Conservation (phyloP, 2,113 vertebrate species). For the Callipepla californica region DNA sequence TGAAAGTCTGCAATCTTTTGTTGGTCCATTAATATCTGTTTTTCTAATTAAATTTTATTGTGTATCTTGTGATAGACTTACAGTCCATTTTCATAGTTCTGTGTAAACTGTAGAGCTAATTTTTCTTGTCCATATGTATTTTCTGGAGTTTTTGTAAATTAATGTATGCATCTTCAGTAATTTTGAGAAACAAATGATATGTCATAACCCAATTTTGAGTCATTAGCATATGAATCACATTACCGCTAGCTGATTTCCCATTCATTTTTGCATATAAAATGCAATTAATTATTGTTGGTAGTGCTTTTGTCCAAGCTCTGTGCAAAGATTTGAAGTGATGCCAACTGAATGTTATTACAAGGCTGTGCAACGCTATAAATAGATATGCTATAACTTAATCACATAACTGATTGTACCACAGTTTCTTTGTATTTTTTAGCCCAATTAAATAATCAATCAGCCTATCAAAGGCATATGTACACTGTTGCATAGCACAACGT, state of each 20-base stretch:
- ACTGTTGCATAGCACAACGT: background rate
- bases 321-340: slow-evolving; percentile 10
- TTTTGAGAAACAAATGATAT: slow-evolving; percentile 32
- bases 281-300: slow-evolving; percentile 43
- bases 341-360: slow-evolving; percentile 17
- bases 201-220: slow-evolving; percentile 44
- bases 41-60: background rate
- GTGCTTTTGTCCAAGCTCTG: slow-evolving; percentile 6
- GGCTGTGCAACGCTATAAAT: slow-evolving; percentile 25
- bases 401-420: background rate
- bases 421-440: slow-evolving; percentile 4
- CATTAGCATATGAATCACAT: slow-evolving; percentile 24
- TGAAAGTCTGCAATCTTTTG: background rate
- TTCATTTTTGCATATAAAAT: slow-evolving; percentile 56
- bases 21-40: background rate
- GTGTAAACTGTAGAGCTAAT: background rate
- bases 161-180: slow-evolving; percentile 5
- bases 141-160: slow-evolving; percentile 13
- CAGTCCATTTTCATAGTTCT: background rate
- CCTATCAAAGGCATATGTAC: background rate
- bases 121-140: background rate
- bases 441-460: slow-evolving; percentile 5
- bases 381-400: slow-evolving; percentile 9
- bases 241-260: background rate
- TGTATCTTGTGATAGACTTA: background rate